A percentile compares a stretch with the other conserved stretches of the same genome.
These are phyloP conservation scores for Ophion slaviceki DNA, from an alignment of 2,888 invertebrate species.

Conservation along the genomic window DNA sequence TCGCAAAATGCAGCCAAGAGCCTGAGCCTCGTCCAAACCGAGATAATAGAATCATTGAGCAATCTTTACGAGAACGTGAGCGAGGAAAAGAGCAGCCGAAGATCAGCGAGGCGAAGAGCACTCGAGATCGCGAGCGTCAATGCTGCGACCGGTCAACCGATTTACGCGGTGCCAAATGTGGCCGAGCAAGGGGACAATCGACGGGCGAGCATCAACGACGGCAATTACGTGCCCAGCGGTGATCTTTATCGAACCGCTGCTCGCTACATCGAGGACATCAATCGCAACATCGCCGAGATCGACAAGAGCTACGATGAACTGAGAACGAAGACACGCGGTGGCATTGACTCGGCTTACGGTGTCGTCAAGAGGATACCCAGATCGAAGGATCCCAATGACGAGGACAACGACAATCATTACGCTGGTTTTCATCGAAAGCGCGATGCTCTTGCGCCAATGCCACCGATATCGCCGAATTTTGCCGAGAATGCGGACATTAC, in stretches of 20 bases:
- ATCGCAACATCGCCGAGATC: slow-evolving; percentile 80
- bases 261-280: slow-evolving; percentile 80
- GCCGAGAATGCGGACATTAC: slow-evolving; percentile 67
- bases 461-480: slow-evolving; percentile 76
- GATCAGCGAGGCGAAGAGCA: slow-evolving; percentile 17
- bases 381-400: slow-evolving; percentile 52
- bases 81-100: slow-evolving; percentile 46
- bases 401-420: slow-evolving; percentile 62
- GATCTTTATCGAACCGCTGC: slow-evolving; percentile 79
- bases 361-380: slow-evolving; percentile 75
- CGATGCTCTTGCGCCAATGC: slow-evolving; percentile 79
- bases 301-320: slow-evolving; percentile 79
- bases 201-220: slow-evolving; percentile 66
- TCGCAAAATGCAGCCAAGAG: slow-evolving; percentile 29
- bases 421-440: slow-evolving; percentile 73
- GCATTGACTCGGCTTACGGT: slow-evolving; percentile 72
- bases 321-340: slow-evolving; percentile 67
- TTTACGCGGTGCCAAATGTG: slow-evolving; percentile 77
- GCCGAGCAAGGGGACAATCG: slow-evolving; percentile 56
- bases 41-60: slow-evolving; percentile 40
- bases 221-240: slow-evolving; percentile 79
- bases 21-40: slow-evolving; percentile 12
- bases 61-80: slow-evolving; percentile 60
- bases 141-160: slow-evolving; percentile 70
- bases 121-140: slow-evolving; percentile 16